Base-by-base conservation (phyloP, 2,797 vertebrate species). In the Acropternis orthonyx region DNA sequence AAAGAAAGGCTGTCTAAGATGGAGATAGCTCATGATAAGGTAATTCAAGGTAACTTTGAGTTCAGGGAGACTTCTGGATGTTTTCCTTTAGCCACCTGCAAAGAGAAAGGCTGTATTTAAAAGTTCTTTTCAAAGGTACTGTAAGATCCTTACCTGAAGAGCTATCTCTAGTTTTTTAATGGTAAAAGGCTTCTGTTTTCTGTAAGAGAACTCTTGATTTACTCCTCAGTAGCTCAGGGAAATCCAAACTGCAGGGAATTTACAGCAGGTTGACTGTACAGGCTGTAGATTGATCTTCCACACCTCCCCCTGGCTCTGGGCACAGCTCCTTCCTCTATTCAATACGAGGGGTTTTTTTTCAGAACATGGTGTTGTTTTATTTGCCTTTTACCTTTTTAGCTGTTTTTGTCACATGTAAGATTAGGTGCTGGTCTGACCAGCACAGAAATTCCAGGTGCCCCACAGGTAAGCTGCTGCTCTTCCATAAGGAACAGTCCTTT, bases 21-120 rank as follows among this genome's bases (percentile, higher is more conserved):
- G 97, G 98, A 99, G 96, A 73, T 94, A 37, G 98, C 98, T 77
- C 98, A 99, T 86, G 98, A 98, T 85, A 99, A 99, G 98, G 58
- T 79, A 62, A 52, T 51, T 32, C 86, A 98, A 98, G 98, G 28
- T 26, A 68, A 14, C 26, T 51, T 43, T 18, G 15, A 7, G 27
- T 26, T 81, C 49, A 27, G 32, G 22, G 67, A 56, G 32, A 21
- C 26, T 36, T 41, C 5, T 26, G 26, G 21, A 7, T 34, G 36
- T 28, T 81, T 43, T 87, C 13, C 22, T 76, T 14, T 39, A 0
- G 54, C 23, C 14, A 19, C 6, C 28, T 36, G 39, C 15, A 36
- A 78, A 43, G 32, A 48, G 24, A 62, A 39, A 2, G 26, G 18
- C n/a, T 46, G 22, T 14, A 12, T 55, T 71, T 55, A 18, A 1